Evolutionary conservation across 2,888 invertebrate species (phyloP).

Genomic region (Lasioglossum oenotherae): DNA sequence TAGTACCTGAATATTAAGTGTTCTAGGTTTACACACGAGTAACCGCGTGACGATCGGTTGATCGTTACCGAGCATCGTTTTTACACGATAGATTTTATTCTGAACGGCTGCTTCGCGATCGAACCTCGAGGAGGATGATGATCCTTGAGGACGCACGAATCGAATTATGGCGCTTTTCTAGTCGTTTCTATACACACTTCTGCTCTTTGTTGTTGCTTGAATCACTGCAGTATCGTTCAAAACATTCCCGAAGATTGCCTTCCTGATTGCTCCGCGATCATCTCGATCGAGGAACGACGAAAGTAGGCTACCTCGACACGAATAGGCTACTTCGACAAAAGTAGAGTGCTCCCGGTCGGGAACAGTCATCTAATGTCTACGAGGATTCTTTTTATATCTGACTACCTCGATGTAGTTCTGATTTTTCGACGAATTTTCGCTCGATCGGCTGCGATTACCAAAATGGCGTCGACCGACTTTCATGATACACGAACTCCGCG

Average conservation of each 20-base stretch:
- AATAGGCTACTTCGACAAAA: background rate
- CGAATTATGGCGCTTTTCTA: background rate
- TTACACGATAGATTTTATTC: conserved; percentile 26
- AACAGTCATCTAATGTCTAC: background rate
- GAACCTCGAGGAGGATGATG: background rate
- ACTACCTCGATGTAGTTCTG: conserved; percentile 2
- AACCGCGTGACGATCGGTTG: conserved; percentile 31
- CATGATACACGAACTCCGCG: background rate
- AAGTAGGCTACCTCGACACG: background rate
- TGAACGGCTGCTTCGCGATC: conserved; percentile 11
- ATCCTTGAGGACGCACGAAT: background rate
- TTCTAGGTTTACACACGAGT: conserved; percentile 55
- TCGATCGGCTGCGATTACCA: background rate
- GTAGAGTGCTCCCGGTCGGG: background rate
- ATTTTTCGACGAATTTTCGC: background rate
- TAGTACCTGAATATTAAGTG: conserved; percentile 70
- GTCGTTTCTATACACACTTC: conserved; percentile 12
- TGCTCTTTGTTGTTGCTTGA: conserved; percentile 20
- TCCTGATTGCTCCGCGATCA: background rate
- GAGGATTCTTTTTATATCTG: conserved; percentile 5
- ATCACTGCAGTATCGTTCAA: conserved; percentile 14
- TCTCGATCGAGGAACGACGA: background rate
- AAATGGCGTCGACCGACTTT: background rate
- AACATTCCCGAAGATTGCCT: conserved; percentile 4
- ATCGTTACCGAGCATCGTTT: conserved; percentile 35